Percentiles rank a stretch among this genome's conserved stretches.
phyloP scores from a whole-genome alignment of 2,888 invertebrate genomes.

The Dolichopus griseipennis region DNA sequence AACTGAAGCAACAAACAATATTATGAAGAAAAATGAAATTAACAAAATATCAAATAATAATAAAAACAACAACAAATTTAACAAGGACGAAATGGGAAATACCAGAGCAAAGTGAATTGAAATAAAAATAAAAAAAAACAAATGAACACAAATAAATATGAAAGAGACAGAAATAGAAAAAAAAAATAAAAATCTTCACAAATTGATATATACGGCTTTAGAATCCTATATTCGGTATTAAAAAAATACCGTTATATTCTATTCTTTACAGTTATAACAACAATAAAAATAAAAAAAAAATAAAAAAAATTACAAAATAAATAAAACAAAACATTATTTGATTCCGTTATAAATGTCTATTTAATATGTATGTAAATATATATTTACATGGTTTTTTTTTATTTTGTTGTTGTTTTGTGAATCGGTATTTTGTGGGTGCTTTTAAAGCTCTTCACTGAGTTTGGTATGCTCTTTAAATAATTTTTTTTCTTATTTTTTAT shows the following conservation, averaged over 20 bases:
- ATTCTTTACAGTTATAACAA: not conserved
- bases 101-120: constrained; percentile 1
- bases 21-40: constrained; percentile 9
- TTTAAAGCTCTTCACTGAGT: not conserved
- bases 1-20: not conserved
- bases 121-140: constrained; percentile 7
- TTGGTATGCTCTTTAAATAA: not conserved
- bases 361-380: not conserved
- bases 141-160: not conserved
- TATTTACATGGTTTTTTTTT: not conserved
- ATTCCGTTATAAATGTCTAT: no score
- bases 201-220: constrained; percentile 8
- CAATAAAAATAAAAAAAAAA: no score
- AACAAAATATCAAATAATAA: not conserved
- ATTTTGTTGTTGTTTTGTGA: not conserved
- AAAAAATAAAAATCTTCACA: not conserved
- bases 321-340: no score
- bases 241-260: not conserved
- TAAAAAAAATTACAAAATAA: no score
- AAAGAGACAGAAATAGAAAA: no score
- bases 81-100: constrained; percentile 7
- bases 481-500: not conserved
- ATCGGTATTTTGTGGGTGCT: constrained; percentile 3
- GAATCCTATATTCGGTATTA: not conserved
- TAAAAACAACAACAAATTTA: constrained; percentile 7